phyloP scores from a whole-genome alignment of 2,113 vertebrate genomes.

The Alces alces region DNA sequence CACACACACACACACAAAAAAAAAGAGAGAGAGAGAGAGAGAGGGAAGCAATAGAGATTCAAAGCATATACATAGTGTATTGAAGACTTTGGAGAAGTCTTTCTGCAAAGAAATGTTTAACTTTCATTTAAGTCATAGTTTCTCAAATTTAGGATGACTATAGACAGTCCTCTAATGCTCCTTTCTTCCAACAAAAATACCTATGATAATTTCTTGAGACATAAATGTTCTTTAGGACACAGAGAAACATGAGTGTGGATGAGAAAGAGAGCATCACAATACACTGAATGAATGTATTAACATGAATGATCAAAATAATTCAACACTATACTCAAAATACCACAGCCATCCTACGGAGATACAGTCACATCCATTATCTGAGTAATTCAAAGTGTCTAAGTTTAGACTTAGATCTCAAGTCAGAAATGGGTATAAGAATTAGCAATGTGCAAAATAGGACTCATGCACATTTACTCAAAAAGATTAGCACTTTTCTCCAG shows the following conservation, averaged over 20 bases:
- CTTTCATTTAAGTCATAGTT: slow-evolving; percentile 21
- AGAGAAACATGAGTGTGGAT: neutral
- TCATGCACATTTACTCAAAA: neutral
- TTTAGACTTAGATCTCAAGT: slow-evolving; percentile 38
- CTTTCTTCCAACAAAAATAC: neutral
- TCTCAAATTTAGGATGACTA: neutral
- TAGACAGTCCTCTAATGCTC: neutral
- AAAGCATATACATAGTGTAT: neutral
- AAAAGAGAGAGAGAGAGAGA: neutral
- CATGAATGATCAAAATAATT: slow-evolving; percentile 50
- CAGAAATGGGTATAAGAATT: neutral
- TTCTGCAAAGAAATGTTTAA: neutral
- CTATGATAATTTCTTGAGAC: neutral
- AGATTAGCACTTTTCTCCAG: neutral
- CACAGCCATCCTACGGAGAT: neutral
- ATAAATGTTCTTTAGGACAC: neutral
- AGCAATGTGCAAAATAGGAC: slow-evolving; percentile 2
- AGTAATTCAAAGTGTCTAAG: slow-evolving; percentile 42
- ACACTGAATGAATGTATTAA: neutral
- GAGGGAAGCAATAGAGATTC: neutral
- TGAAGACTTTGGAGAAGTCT: neutral
- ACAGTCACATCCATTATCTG: slow-evolving; percentile 19
- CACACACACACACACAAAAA: too few relatives aligned
- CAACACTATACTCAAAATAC: slow-evolving; percentile 40
- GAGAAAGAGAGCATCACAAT: neutral